Base-by-base conservation (phyloP, 2,888 invertebrate genomes). In the Macrophya annulata region DNA sequence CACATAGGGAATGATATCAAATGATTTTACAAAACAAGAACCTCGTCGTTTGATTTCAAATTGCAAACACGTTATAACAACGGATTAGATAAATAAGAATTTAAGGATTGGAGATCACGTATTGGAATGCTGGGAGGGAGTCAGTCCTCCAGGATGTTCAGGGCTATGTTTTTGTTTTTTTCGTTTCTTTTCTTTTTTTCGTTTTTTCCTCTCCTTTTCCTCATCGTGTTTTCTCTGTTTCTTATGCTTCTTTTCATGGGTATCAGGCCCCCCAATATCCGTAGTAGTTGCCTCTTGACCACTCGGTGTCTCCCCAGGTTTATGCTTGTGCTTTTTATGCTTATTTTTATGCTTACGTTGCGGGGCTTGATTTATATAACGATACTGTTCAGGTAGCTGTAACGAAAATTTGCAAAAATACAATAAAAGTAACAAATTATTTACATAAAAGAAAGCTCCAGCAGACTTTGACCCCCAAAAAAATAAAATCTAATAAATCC, bases 101-200 rank as follows among this genome's bases (percentile, higher is more conserved):
- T 17, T 45, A 2, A 45, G 87, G 91, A 87, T 92, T 91, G 86
- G 91, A 94, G 94, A 94, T 95, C 90, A 90, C 93, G 93, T 92
- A 92, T 93, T 94, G 90, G 94, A 93, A 93, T 95, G 95, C 91
- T 95, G 95, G 88, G 94, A 95, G 55, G 95, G 95, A 86, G 95
- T 95, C 85, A 95, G 94, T 51, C 96, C 96, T 10, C 96, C 96
- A 71, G 95, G 94, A 91, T 97, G 98, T 92, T 98, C 98, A 0
- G 98, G 98, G 92, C 98, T 98, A 93, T 98, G 98, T 91, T 98
- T 98, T 91, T 98, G 98, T 93, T 98, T 98, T 96, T 98, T 98
- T 89, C 98, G 95, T 91, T 98, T 98, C 94, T 99, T 98, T 92
- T 99, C 98, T 94, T 98, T 98, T 96, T 98, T 98, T 91, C 98